These are phyloP conservation scores for Megathymus violae DNA, from an alignment of 1,140 invertebrate species.

Conservation along the genomic window DNA sequence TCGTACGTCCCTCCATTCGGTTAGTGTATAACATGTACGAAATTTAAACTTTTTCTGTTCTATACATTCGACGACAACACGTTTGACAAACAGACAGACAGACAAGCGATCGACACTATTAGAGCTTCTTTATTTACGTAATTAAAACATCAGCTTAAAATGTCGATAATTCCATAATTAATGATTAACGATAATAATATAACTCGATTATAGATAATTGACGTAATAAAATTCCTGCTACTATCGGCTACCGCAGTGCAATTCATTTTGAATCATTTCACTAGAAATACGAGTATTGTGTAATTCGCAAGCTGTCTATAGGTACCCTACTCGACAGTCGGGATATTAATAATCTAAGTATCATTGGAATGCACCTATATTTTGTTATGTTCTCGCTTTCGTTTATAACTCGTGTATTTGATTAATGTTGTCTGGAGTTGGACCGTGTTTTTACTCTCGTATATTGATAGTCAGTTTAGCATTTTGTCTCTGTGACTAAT, in stretches of 20 bases:
- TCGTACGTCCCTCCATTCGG: too few relatives aligned
- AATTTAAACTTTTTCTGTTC: too few relatives aligned
- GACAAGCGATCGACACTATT: too few relatives aligned
- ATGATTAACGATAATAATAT: background rate
- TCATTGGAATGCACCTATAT: background rate
- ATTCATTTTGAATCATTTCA: slow-evolving; percentile 23
- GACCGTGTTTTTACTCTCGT: too few relatives aligned
- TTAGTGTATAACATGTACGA: too few relatives aligned
- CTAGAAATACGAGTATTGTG: slow-evolving; percentile 24
- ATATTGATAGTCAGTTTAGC: too few relatives aligned
- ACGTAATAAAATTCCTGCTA: slow-evolving; percentile 3
- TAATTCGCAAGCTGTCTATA: background rate
- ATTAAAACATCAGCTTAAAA: background rate
- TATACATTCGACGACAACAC: too few relatives aligned
- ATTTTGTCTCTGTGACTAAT: too few relatives aligned
- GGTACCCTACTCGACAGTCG: slow-evolving; percentile 5
- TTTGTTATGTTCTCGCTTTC: background rate
- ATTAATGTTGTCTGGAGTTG: background rate
- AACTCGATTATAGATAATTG: slow-evolving; percentile 4
- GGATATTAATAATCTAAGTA: background rate
- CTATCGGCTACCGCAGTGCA: background rate
- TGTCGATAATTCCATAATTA: too few relatives aligned
- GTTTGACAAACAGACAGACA: too few relatives aligned
- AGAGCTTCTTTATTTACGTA: too few relatives aligned
- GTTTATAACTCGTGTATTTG: background rate